Conservation (phyloP, 92 coral and sea anemone species). For the Palythoa grandiflora region DNA sequence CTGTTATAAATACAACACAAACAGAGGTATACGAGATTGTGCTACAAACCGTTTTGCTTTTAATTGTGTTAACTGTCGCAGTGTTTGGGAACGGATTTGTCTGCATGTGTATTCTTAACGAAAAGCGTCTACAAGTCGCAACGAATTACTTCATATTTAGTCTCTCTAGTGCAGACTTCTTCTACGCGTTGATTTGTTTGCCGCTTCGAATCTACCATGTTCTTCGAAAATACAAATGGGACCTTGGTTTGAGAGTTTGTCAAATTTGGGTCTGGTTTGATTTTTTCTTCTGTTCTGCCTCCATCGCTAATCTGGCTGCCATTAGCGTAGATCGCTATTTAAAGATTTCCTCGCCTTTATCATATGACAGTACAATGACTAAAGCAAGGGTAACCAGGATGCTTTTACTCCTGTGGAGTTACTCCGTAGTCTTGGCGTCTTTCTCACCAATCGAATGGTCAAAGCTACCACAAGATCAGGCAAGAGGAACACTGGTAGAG, state of each 20-base stretch:
- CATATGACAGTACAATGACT: slow-evolving; percentile 85
- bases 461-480: slow-evolving; percentile 54
- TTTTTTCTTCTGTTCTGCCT: slow-evolving; percentile 84
- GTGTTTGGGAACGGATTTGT: slow-evolving; percentile 87
- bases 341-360: slow-evolving; percentile 85
- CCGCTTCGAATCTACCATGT: slow-evolving; percentile 83
- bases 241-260: slow-evolving; percentile 66
- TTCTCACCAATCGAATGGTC: slow-evolving; percentile 77
- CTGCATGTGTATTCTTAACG: slow-evolving; percentile 76
- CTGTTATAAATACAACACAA: background rate
- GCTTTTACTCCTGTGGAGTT: slow-evolving; percentile 72
- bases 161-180: slow-evolving; percentile 89
- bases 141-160: slow-evolving; percentile 94
- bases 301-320: slow-evolving; percentile 91
- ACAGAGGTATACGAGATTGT: slow-evolving; percentile 53
- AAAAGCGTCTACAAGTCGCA: slow-evolving; percentile 91
- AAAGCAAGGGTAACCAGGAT: slow-evolving; percentile 62
- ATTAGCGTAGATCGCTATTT: slow-evolving; percentile 90
- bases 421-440: slow-evolving; percentile 75
- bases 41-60: slow-evolving; percentile 61
- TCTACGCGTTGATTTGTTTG: slow-evolving; percentile 83
- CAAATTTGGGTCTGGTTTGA: slow-evolving; percentile 90
- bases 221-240: slow-evolving; percentile 67
- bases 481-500: slow-evolving; percentile 75
- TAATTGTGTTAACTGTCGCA: slow-evolving; percentile 74